A percentile compares a stretch with the other conserved stretches of the same genome.
These are phyloP conservation scores for Bembecia ichneumoniformis DNA, from an alignment of 2,888 invertebrate species.

Conservation along the genomic window DNA sequence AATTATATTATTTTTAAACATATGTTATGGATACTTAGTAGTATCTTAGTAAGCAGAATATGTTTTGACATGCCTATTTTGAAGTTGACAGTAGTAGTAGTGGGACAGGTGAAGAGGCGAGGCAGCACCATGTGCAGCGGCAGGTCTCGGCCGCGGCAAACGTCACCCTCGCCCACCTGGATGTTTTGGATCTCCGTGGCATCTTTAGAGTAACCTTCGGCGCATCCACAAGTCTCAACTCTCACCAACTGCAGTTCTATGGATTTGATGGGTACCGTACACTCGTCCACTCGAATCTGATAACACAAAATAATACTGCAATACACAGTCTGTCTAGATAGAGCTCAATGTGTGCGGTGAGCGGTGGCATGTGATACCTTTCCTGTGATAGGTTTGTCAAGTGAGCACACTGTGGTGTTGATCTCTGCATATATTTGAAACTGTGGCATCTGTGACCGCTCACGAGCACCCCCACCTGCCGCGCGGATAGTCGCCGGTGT, in stretches of 20 bases:
- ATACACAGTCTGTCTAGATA: too few relatives aligned
- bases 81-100: conserved; percentile 90
- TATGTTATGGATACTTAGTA: not conserved
- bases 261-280: conserved; percentile 88
- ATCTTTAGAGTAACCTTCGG: conserved; percentile 92
- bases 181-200: conserved; percentile 99
- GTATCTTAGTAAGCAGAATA: too few relatives aligned
- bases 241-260: conserved; percentile 94
- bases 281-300: conserved; percentile 83
- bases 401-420: conserved; percentile 85
- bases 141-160: conserved; percentile 83
- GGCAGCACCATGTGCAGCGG: conserved; percentile 97
- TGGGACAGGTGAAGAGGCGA: conserved; percentile 94
- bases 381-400: conserved; percentile 91
- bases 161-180: conserved; percentile 95
- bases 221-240: conserved; percentile 95
- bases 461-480: conserved; percentile 24
- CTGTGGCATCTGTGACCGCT: conserved; percentile 74
- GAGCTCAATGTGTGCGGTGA: too few relatives aligned
- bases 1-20: not conserved
- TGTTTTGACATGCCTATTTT: conserved; percentile 82
- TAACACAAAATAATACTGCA: not conserved
- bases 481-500: conserved; percentile 87
- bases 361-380: conserved; percentile 72
- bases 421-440: conserved; percentile 88